Evolutionary conservation across 53 echinoderm and acorn worm species (phyloP), one percentile per base, ranked within the genome.

Genomic region (Apostichopus leukothele): DNA sequence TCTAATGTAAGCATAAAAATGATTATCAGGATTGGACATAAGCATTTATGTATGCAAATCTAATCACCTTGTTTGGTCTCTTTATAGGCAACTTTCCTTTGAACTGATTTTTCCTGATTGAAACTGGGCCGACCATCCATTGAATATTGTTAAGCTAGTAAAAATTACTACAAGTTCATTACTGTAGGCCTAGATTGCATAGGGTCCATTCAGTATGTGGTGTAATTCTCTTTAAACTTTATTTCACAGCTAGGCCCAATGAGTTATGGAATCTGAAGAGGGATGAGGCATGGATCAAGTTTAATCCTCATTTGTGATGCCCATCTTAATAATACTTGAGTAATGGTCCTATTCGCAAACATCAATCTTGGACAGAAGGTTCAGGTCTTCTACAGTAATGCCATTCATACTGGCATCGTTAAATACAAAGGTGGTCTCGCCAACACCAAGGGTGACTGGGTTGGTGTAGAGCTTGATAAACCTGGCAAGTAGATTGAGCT

Each of bases 341-440:
- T 19, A 53, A 97, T 97, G 97, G 97, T 97, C 4, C 93, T 97
- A 51, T 97, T 97, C 77, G 76, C 91, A 51, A 97, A 97, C 76
- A 91, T 97, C 91, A 95, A 83, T 74, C 75, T 97, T 12, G 97
- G 97, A 57, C 97, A 97, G 80, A 91, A 81, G 71, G 97, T 97
- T 14, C 92, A 97, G 91, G 97, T 97, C 51, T 91, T 92, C 50
- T 94, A 90, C 90, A 94, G 88, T 61, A 94, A 94, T 50, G 83
- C 91, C 25, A 81, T 95, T 63, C 89, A 87, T 51, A 73, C 85
- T 51, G 94, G 94, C 26, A 89, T 90, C 5, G 95, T 97, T 39
- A 97, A 97, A 75, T 97, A 92, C 81, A 97, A 97, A 84, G 97
- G 97, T 50, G 91, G 95, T 26, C 85, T 97, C 9, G 68, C 92